Evolutionary conservation across 2,113 vertebrate species (phyloP).

Genomic region (Myrmophylax atrothorax): DNA sequence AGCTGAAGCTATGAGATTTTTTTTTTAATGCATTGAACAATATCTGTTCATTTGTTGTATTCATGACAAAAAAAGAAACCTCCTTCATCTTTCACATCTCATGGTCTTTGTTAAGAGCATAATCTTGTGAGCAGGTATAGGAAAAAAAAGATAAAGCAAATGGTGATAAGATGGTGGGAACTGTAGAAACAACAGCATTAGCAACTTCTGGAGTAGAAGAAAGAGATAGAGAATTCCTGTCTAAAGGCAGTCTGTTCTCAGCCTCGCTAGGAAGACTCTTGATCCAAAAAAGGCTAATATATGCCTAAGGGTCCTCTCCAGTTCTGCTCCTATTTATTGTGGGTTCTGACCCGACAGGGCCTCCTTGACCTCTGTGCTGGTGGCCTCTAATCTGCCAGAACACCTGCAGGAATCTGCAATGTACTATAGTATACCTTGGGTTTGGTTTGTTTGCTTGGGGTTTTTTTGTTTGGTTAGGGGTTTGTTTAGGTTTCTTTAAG

Average conservation of each 20-base stretch:
- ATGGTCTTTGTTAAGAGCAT: background rate
- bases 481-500: background rate
- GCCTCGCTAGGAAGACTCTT: background rate
- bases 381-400: background rate
- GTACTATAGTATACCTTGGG: background rate
- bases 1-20: background rate
- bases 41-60: background rate
- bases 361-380: background rate
- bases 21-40: background rate
- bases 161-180: rapidly evolving
- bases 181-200: background rate
- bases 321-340: background rate
- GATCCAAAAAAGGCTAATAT: background rate
- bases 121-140: background rate
- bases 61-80: background rate
- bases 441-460: background rate
- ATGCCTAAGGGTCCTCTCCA: background rate
- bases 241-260: background rate
- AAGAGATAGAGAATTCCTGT: background rate
- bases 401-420: background rate
- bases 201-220: background rate
- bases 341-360: background rate
- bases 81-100: background rate
- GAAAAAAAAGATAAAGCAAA: background rate
- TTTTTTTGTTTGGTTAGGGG: background rate